Conservation (phyloP, 2,113 vertebrate genomes). For the Lasiurus cinereus region DNA sequence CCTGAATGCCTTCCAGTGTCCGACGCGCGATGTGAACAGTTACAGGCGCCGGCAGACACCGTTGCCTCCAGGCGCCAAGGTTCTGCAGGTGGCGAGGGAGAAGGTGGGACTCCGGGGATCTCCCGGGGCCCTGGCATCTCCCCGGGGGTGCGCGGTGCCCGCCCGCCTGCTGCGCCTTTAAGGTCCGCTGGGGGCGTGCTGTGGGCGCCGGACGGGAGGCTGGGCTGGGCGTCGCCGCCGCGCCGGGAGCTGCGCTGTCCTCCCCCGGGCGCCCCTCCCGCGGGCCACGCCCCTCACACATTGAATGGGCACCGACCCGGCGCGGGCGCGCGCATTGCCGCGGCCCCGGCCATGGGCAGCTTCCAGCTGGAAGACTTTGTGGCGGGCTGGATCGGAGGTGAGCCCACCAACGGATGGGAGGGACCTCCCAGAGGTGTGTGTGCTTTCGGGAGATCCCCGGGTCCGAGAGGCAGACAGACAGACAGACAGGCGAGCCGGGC, state of each 20-base stretch:
- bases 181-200: constrained; percentile 75
- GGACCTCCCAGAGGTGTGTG: constrained; percentile 77
- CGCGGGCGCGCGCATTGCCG: background rate
- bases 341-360: constrained; percentile 62
- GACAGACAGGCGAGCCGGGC: background rate
- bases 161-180: constrained; percentile 76
- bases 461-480: no score
- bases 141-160: background rate
- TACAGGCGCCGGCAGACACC: background rate
- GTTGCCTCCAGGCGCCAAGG: background rate
- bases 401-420: constrained; percentile 18
- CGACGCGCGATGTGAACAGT: background rate
- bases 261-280: background rate
- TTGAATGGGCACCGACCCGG: background rate
- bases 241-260: no score
- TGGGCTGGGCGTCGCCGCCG: background rate
- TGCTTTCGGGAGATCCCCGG: background rate
- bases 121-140: background rate
- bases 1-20: background rate
- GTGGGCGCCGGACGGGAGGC: background rate
- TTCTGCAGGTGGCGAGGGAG: background rate
- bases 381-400: constrained; percentile 89
- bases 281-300: background rate
- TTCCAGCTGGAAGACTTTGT: constrained; percentile 87
- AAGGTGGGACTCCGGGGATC: background rate